Conservation (phyloP, 2,113 vertebrate species). For the Cottus gobio region DNA sequence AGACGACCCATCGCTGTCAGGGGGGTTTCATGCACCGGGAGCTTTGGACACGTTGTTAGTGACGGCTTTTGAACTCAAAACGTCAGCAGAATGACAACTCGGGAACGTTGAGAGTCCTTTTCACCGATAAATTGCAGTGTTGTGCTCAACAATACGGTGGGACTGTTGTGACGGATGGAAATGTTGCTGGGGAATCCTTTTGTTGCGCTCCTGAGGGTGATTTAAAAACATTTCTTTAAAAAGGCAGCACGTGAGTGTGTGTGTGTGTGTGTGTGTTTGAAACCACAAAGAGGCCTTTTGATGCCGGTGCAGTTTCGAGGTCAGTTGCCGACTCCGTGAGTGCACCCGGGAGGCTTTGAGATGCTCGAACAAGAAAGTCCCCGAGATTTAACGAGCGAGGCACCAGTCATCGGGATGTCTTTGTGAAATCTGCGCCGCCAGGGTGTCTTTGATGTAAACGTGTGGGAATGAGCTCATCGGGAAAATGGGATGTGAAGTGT, state of each 20-base stretch:
- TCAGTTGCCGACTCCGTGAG: slow-evolving; percentile 19
- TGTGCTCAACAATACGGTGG: not conserved
- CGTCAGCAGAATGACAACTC: not conserved
- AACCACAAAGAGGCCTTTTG: slow-evolving; percentile 58
- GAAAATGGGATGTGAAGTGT: not conserved
- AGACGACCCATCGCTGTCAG: not conserved
- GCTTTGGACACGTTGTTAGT: not conserved
- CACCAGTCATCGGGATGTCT: not conserved
- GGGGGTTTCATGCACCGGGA: slow-evolving; percentile 8
- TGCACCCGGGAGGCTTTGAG: slow-evolving; percentile 27
- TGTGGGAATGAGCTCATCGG: slow-evolving; percentile 4
- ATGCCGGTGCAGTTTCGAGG: slow-evolving; percentile 40
- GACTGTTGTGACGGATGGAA: not conserved
- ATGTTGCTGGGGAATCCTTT: slow-evolving; percentile 34
- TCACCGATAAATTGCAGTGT: not conserved
- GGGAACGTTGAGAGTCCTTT: not conserved
- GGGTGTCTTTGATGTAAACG: slow-evolving; percentile 21
- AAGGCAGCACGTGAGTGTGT: slow-evolving; percentile 18
- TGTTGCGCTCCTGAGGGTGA: slow-evolving; percentile 28
- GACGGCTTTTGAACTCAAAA: not conserved
- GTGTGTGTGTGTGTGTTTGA: not conserved
- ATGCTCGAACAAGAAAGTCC: slow-evolving; percentile 13
- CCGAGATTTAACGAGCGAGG: not conserved
- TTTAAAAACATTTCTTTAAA: not conserved
- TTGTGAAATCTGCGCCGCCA: not conserved